Conservation (phyloP, 2,113 vertebrate genomes). For the Chelonoidis abingdonii region DNA sequence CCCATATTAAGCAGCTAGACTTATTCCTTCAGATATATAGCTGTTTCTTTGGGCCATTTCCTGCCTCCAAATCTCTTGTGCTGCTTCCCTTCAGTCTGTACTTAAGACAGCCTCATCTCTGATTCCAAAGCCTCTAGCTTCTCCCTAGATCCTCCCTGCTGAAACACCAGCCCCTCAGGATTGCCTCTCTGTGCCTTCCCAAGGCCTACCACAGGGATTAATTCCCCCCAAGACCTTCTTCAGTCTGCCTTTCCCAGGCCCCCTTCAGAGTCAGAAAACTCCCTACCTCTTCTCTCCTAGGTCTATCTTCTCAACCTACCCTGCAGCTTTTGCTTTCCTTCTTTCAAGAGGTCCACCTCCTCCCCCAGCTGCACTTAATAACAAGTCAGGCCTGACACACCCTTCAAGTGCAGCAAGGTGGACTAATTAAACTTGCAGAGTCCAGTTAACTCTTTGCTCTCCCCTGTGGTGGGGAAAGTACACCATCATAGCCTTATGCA, state of each 20-base stretch:
- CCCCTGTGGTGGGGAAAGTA: background rate
- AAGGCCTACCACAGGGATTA: background rate
- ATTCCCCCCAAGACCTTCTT: background rate
- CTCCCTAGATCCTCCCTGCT: background rate
- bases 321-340: background rate
- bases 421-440: background rate
- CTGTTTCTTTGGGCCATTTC: background rate
- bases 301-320: background rate
- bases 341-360: background rate
- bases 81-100: background rate
- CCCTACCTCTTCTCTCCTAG: no score
- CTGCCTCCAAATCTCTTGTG: background rate
- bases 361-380: background rate
- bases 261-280: background rate
- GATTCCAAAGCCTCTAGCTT: background rate
- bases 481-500: background rate
- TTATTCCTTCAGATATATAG: no score
- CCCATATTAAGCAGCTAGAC: background rate
- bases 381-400: background rate
- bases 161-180: background rate
- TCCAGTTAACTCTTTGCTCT: background rate
- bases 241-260: background rate
- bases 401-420: background rate
- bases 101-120: background rate
- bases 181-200: background rate